Evolutionary conservation across 2,797 vertebrate genomes (phyloP).

Genomic region (Neopelma chrysocephalum): DNA sequence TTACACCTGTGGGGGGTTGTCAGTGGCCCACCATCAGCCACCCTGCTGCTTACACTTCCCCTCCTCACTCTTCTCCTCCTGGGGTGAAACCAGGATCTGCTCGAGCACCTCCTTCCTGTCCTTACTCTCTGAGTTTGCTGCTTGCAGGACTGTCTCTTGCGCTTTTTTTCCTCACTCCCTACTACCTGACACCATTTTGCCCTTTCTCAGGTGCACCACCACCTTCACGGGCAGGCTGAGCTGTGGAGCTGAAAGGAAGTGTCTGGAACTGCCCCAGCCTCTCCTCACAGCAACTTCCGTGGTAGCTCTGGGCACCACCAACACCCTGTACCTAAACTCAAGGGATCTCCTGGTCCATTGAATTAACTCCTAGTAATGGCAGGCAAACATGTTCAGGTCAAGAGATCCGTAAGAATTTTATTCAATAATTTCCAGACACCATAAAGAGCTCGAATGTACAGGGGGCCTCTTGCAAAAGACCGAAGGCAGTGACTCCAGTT

Average conservation of each 20-base stretch:
- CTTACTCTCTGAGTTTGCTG: background rate
- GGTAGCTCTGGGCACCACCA: background rate
- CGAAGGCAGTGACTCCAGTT: background rate
- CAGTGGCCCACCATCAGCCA: accelerated
- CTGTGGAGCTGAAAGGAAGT: background rate
- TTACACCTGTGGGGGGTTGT: too few relatives aligned
- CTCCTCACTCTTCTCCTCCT: background rate
- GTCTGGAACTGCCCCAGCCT: background rate
- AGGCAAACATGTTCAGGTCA: background rate
- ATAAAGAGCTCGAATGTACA: background rate
- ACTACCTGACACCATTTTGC: background rate
- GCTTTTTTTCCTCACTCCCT: background rate
- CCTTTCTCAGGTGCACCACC: background rate
- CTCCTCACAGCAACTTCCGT: background rate
- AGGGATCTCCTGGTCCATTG: background rate
- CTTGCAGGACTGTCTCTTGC: background rate
- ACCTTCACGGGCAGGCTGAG: background rate
- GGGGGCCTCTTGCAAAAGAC: background rate
- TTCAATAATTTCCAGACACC: background rate
- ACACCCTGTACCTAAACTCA: accelerated
- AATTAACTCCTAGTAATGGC: background rate
- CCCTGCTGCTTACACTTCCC: background rate
- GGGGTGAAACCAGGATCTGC: background rate
- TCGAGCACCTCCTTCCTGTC: background rate
- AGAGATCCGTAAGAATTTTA: background rate